Percentiles rank a stretch among this genome's conserved stretches.
These are phyloP conservation scores for Magallana nippona DNA, from an alignment of 2,888 invertebrate genomes.

Conservation along the genomic window DNA sequence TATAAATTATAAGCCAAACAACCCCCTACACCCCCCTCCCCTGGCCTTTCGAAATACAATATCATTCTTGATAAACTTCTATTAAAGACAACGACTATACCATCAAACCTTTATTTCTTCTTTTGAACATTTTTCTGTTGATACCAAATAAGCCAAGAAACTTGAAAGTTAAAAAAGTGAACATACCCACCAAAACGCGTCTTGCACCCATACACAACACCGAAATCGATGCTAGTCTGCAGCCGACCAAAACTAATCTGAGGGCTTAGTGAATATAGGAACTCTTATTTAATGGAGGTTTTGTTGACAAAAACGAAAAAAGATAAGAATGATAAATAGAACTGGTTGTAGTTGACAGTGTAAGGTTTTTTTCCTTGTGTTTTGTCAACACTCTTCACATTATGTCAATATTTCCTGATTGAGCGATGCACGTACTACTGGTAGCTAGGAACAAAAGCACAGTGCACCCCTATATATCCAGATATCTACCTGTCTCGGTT, in stretches of 20 bases:
- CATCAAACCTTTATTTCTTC: no score
- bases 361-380: background rate
- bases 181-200: background rate
- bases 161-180: no score
- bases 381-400: background rate
- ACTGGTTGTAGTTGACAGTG: background rate
- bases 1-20: no score
- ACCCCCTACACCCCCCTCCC: no score
- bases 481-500: background rate
- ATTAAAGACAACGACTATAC: no score
- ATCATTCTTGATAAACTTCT: no score
- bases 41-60: no score
- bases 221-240: background rate
- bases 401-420: background rate
- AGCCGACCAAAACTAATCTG: slow-evolving; percentile 1
- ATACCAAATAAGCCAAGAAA: background rate
- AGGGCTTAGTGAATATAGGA: background rate
- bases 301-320: background rate
- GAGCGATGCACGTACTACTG: slow-evolving; percentile 1
- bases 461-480: background rate
- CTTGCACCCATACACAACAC: background rate
- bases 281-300: slow-evolving; percentile 13
- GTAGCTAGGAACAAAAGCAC: background rate
- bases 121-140: no score
- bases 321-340: slow-evolving; percentile 29